Percentiles rank a stretch among this genome's conserved stretches.
Evolutionary conservation across 2,888 invertebrate genomes (phyloP).

Genomic region (Hanleya hanleyi): DNA sequence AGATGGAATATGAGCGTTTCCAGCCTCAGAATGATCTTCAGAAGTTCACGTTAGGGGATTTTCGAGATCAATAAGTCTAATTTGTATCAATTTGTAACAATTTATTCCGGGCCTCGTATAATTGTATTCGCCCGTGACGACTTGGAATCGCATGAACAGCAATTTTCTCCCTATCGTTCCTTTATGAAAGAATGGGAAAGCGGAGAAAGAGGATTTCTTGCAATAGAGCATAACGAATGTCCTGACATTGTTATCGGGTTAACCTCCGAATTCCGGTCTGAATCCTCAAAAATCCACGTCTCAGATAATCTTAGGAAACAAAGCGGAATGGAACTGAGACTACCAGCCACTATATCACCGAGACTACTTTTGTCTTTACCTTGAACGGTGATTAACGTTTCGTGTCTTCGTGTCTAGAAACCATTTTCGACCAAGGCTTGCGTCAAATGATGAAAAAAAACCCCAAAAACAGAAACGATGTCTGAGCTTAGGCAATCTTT

Average conservation of each 20-base stretch:
- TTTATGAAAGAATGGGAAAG: background rate
- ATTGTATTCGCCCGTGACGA: background rate
- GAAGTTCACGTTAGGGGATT: too few species aligned
- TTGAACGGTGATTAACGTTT: too few species aligned
- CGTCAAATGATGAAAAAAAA: too few species aligned
- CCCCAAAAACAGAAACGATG: too few species aligned
- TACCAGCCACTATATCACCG: too few species aligned
- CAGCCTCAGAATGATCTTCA: too few species aligned
- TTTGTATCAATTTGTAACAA: constrained; percentile 10
- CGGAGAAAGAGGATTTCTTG: background rate
- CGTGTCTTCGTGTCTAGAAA: too few species aligned
- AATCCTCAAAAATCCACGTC: background rate
- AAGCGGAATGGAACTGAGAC: background rate
- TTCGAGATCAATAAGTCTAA: background rate
- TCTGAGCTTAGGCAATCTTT: too few species aligned
- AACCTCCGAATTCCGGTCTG: background rate
- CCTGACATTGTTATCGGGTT: background rate
- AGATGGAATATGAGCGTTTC: too few species aligned
- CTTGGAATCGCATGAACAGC: background rate
- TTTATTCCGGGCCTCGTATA: background rate
- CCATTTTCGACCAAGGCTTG: too few species aligned
- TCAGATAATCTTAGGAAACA: background rate
- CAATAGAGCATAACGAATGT: background rate
- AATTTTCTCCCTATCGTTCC: too few species aligned
- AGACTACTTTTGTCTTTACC: too few species aligned